Evolutionary conservation across 1,140 invertebrate species (phyloP).

Genomic region (Anthonomus grandis): DNA sequence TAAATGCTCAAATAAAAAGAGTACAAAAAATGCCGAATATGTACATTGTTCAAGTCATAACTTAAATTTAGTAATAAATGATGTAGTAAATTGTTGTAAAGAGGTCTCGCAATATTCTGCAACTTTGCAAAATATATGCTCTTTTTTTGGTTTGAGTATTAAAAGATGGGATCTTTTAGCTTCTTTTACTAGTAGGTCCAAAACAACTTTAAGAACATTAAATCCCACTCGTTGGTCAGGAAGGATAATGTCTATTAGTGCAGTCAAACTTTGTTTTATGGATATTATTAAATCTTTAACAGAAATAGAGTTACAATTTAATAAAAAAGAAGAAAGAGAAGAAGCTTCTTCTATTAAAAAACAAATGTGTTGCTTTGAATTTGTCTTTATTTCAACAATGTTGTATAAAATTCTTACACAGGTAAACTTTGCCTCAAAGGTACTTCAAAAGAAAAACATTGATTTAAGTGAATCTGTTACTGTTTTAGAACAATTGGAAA

Average conservation of each 20-base stretch:
- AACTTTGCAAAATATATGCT: neutral
- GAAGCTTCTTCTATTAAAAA: too few relatives aligned
- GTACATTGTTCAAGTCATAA: constrained; percentile 7
- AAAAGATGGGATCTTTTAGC: neutral
- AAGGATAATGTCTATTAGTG: neutral
- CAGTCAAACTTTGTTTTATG: neutral
- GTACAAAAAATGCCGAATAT: too few relatives aligned
- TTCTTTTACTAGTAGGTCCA: neutral
- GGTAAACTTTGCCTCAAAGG: neutral
- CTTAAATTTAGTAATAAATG: too few relatives aligned
- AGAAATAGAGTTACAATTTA: neutral
- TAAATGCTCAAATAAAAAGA: neutral
- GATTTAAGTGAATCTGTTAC: too few relatives aligned
- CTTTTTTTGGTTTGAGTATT: neutral
- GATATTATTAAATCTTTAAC: neutral
- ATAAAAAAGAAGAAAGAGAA: neutral
- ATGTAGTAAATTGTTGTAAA: neutral
- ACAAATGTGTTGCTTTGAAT: neutral
- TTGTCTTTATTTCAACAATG: neutral
- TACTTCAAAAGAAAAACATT: neutral
- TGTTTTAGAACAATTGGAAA: neutral
- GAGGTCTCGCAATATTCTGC: neutral
- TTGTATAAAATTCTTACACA: neutral
- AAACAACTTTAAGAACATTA: neutral
- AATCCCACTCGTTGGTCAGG: neutral